Base-by-base conservation (phyloP, 2,888 invertebrate species). In the Agrotis puta region DNA sequence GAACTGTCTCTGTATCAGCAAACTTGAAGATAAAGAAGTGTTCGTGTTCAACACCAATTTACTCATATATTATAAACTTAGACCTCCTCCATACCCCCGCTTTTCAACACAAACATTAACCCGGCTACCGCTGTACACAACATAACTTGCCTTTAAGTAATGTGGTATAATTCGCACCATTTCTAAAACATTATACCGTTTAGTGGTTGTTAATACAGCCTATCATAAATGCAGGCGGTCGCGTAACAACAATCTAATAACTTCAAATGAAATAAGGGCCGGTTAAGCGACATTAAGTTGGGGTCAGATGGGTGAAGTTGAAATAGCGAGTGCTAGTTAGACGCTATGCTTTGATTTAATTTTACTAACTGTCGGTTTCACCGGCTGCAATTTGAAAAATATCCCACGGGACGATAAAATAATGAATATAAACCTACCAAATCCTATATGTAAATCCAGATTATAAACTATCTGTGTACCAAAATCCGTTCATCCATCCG, bases 241-340 rank as follows among this genome's bases (percentile, higher is more conserved):
- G 73, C 27, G 59, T 63, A 53, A 62, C 68, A 62, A 54, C 76
- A 61, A 77, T 74, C 70, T 80, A 82, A 80, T 82, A 84, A 84
- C 68, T 78, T 82, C 14, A 77, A 82, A 84, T 83, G 73, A 81
- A 79, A 77, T 83, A 81, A 81, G 69, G 73, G 59, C 27, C 56
- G 43, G 72, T 61, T 77, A 70, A 68, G 68, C 64, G 57, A 57
- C 16, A 1, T 70, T 69, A 81, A 61, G 72, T 20, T 47, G 50
- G 4, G 20, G 20, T 67, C 70, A 74, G 50, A 74, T 13, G 50
- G 54, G 18, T 48, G 0, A 1, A 64, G 47, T 69, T 20, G 4
- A 9, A 24, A 39, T 45, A 5, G 33, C 5, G 2, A 53, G 27
- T n/a, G 9, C 14, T 22, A 16, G 24, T 56, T 56, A 11, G 39